phyloP scores from a whole-genome alignment of 30 jellyfish, hydroid and myxozoan species.

The Chironex yamaguchii region DNA sequence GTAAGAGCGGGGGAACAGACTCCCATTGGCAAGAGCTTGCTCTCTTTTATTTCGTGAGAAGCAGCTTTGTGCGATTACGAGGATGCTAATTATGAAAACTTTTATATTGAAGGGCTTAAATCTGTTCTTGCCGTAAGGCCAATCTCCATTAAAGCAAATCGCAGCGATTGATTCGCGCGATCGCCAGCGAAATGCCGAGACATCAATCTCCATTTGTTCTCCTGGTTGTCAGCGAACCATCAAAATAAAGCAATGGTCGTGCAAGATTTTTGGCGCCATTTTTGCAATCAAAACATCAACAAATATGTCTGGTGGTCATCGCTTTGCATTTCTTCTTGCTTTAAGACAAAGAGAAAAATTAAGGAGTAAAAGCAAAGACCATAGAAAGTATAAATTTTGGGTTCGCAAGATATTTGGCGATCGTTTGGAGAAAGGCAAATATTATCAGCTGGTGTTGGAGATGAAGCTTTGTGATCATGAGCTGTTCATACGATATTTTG shows the following conservation, averaged over 20 bases:
- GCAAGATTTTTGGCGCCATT: slow-evolving; percentile 48
- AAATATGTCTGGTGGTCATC: slow-evolving; percentile 6
- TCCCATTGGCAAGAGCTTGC: too few species aligned
- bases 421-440: slow-evolving; percentile 44
- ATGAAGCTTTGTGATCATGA: slow-evolving; percentile 55
- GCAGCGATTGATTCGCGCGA: too few species aligned
- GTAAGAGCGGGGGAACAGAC: too few species aligned
- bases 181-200: too few species aligned
- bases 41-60: too few species aligned
- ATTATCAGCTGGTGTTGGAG: slow-evolving; percentile 29
- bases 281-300: slow-evolving; percentile 17
- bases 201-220: too few species aligned
- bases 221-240: not conserved
- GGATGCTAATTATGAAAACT: too few species aligned
- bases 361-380: slow-evolving; percentile 24
- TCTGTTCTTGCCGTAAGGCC: too few species aligned
- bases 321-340: slow-evolving; percentile 36
- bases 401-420: slow-evolving; percentile 14
- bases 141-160: too few species aligned
- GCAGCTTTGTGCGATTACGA: too few species aligned
- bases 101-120: too few species aligned
- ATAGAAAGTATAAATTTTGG: slow-evolving; percentile 42
- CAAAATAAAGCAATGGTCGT: slow-evolving; percentile 16
- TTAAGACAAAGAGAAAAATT: slow-evolving; percentile 40
- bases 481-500: slow-evolving; percentile 29